Evolutionary conservation across 2,797 vertebrate species (phyloP).

Genomic region (Fistularia commersonii): DNA sequence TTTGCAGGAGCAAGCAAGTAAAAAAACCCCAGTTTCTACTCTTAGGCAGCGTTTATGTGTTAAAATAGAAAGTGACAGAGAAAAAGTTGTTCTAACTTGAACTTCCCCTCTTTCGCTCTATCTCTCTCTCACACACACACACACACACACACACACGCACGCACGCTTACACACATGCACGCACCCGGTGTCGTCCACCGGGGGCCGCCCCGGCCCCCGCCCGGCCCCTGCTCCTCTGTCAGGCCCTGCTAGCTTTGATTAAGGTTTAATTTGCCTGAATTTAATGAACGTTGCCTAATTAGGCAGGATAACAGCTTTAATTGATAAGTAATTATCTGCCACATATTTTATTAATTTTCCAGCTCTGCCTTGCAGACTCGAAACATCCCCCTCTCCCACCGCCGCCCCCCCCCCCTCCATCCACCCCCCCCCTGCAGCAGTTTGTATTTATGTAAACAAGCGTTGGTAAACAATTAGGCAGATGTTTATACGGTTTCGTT

Average conservation of each 20-base stretch:
- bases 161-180: not conserved
- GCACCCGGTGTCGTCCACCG: constrained; percentile 52
- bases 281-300: constrained; percentile 92
- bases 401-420: not conserved
- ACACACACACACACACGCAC: no score
- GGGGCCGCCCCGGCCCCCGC: constrained; percentile 78
- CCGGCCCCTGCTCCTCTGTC: constrained; percentile 56
- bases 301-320: constrained; percentile 93
- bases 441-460: constrained; percentile 73
- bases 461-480: constrained; percentile 69
- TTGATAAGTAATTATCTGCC: constrained; percentile 79
- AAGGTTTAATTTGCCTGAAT: constrained; percentile 95
- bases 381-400: constrained; percentile 19
- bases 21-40: no score
- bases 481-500: constrained; percentile 60
- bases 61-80: no score
- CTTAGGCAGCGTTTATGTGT: no score
- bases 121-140: no score
- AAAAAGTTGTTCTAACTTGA: no score
- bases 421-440: constrained; percentile 41
- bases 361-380: constrained; percentile 51
- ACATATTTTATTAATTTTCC: constrained; percentile 73
- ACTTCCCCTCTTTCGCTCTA: no score
- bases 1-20: no score
- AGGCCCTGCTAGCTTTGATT: constrained; percentile 87